Percentiles rank a stretch among this genome's conserved stretches.
Evolutionary conservation across 2,797 vertebrate genomes (phyloP).

Genomic region (Anguilla marmorata): DNA sequence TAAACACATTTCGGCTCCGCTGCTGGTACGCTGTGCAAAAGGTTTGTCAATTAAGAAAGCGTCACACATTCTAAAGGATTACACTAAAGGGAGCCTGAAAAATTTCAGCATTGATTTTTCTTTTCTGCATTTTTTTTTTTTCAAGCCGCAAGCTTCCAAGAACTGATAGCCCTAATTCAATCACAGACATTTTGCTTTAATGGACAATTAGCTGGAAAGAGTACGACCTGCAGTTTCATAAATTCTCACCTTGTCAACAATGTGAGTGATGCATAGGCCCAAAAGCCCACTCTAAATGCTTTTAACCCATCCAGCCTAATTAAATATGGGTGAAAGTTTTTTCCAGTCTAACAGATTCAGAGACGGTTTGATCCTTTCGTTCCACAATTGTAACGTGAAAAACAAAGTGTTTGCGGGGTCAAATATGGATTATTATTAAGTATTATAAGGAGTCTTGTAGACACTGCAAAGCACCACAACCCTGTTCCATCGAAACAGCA

Average conservation of each 20-base stretch:
- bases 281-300: constrained; percentile 30
- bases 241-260: constrained; percentile 39
- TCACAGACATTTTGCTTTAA: constrained; percentile 60
- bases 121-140: neutral
- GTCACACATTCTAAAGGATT: neutral
- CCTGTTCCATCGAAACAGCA: neutral
- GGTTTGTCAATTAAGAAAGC: neutral
- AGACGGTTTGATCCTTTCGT: neutral
- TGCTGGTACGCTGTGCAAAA: neutral
- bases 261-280: constrained; percentile 27
- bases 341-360: constrained; percentile 22
- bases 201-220: constrained; percentile 65
- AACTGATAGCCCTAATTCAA: constrained; percentile 48
- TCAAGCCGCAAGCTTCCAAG: constrained; percentile 23
- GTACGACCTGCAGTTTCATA: constrained; percentile 50
- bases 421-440: neutral
- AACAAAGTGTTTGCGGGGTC: constrained; percentile 18
- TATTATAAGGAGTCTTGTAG: constrained; percentile 10
- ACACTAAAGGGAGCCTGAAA: neutral
- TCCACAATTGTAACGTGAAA: constrained; percentile 15
- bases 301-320: constrained; percentile 45
- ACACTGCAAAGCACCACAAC: neutral
- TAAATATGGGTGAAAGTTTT: constrained; percentile 38
- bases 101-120: constrained; percentile 10
- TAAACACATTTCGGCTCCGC: neutral